Evolutionary conservation across 2,888 invertebrate genomes (phyloP).

Genomic region (Drosophila yooni): DNA sequence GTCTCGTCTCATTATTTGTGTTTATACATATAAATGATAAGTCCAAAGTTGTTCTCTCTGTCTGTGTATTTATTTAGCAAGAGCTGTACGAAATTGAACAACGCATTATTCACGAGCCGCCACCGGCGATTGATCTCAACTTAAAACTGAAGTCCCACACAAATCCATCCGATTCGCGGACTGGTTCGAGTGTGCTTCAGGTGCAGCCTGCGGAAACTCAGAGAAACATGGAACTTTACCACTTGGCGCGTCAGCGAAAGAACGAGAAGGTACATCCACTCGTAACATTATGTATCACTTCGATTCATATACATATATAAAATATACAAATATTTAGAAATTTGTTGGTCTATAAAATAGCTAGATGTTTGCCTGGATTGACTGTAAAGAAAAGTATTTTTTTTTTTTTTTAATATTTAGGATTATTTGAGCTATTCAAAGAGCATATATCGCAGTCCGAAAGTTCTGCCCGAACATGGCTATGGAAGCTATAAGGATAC

Average conservation of each 20-base stretch:
- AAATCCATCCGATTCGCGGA: constrained; percentile 7
- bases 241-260: constrained; percentile 32
- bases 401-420: constrained; percentile 42
- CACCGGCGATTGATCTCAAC: constrained; percentile 80
- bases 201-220: constrained; percentile 54
- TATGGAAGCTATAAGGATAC: constrained; percentile 48
- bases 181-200: constrained; percentile 47
- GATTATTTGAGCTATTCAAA: constrained; percentile 72
- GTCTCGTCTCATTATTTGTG: neutral
- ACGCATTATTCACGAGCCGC: constrained; percentile 79
- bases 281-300: neutral
- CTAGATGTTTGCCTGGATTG: neutral
- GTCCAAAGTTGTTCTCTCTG: neutral
- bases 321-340: neutral
- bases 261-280: constrained; percentile 46
- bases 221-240: constrained; percentile 11
- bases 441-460: constrained; percentile 67
- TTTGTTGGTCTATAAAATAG: neutral
- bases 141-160: constrained; percentile 66
- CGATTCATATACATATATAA: neutral
- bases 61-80: constrained; percentile 61
- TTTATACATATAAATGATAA: neutral
- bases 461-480: constrained; percentile 64
- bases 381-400: neutral
- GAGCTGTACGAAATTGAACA: constrained; percentile 83